Evolutionary conservation across 2,797 vertebrate genomes (phyloP).

Genomic region (Carapus acus): DNA sequence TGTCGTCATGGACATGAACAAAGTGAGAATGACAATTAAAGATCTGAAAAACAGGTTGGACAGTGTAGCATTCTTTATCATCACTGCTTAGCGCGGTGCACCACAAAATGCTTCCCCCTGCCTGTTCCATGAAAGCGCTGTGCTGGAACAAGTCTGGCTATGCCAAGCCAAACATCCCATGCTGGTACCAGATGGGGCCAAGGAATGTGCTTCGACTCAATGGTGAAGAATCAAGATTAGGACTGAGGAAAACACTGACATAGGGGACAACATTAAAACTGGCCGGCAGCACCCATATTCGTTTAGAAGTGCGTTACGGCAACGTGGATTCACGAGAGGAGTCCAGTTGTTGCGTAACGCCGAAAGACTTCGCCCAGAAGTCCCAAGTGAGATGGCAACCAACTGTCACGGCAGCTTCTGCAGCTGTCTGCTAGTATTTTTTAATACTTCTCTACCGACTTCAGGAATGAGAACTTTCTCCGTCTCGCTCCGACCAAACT

Average conservation of each 20-base stretch:
- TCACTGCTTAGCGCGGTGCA: conserved; percentile 48
- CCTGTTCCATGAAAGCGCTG: conserved; percentile 65
- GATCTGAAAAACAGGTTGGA: conserved; percentile 35
- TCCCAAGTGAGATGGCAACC: conserved; percentile 4
- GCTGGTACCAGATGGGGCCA: conserved; percentile 74
- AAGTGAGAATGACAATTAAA: conserved; percentile 23
- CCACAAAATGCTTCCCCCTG: conserved; percentile 60
- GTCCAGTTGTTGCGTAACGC: conserved; percentile 4
- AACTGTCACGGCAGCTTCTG: neutral
- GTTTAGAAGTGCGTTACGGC: conserved; percentile 17
- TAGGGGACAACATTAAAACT: conserved; percentile 22
- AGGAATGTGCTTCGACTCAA: conserved; percentile 69
- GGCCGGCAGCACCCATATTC: conserved; percentile 12
- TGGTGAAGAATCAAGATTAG: conserved; percentile 54
- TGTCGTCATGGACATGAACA: neutral
- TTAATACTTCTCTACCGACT: conserved; percentile 12
- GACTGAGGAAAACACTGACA: conserved; percentile 34
- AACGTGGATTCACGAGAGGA: conserved; percentile 23
- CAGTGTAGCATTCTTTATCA: conserved; percentile 54
- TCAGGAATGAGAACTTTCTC: conserved; percentile 20
- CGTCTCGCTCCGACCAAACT: conserved; percentile 17
- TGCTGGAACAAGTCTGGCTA: conserved; percentile 65
- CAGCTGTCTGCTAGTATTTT: conserved; percentile 1
- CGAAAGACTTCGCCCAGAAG: conserved; percentile 6
- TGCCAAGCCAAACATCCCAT: conserved; percentile 73